Percentiles rank a stretch among this genome's conserved stretches.
Evolutionary conservation across 1,140 invertebrate species (phyloP).

Genomic region (Hylyphantes graminicola): DNA sequence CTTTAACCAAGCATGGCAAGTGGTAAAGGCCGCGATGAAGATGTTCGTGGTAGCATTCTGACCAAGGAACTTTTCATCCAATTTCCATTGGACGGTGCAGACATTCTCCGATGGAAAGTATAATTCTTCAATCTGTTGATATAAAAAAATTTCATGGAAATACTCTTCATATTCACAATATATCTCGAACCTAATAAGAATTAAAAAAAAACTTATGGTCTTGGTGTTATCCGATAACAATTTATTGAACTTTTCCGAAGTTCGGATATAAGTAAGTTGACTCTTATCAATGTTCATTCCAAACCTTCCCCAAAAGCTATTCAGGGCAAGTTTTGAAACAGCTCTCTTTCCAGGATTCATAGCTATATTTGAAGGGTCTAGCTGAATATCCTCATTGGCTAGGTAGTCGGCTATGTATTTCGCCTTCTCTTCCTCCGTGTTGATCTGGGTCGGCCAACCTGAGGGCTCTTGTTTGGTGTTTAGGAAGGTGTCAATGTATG

Average conservation of each 20-base stretch:
- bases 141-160: neutral
- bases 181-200: no score
- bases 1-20: neutral
- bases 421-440: neutral
- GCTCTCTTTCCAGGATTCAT: neutral
- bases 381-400: neutral
- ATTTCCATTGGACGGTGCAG: neutral
- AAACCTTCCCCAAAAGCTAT: slow-evolving; percentile 15
- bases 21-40: neutral
- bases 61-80: neutral
- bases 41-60: neutral
- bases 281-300: neutral
- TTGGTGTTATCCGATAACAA: slow-evolving; percentile 1
- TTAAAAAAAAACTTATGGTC: neutral
- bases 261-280: neutral
- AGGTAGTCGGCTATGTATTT: neutral
- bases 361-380: neutral
- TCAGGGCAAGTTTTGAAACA: neutral
- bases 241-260: neutral
- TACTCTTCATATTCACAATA: no score
- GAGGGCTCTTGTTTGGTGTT: slow-evolving; percentile 16
- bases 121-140: neutral
- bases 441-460: slow-evolving; percentile 5
- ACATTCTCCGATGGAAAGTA: neutral
- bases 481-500: slow-evolving; percentile 33